phyloP scores from a whole-genome alignment of 2,113 vertebrate species.

The Rattus norvegicus region DNA sequence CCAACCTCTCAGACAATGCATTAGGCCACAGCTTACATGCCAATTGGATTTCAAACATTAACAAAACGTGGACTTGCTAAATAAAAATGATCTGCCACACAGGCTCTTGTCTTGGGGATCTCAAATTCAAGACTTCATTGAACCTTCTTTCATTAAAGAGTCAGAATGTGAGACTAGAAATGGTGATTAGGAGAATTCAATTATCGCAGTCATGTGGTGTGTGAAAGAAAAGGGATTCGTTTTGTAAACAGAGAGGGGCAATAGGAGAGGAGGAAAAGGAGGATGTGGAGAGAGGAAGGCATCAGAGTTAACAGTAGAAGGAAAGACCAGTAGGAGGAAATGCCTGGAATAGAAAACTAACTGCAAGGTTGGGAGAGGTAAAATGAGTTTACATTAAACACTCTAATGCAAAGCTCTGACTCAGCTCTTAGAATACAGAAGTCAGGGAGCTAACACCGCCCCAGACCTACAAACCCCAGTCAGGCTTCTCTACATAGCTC shows the following conservation, averaged over 20 bases:
- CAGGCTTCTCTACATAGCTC: not conserved
- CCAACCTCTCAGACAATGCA: not conserved
- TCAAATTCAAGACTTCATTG: not conserved
- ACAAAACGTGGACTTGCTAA: not conserved
- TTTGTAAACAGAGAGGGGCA: not conserved
- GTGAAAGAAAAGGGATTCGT: not conserved
- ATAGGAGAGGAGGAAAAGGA: no score
- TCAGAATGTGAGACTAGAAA: not conserved
- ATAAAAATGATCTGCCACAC: not conserved
- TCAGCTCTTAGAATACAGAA: not conserved
- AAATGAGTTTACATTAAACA: not conserved
- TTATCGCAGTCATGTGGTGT: not conserved
- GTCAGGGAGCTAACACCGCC: not conserved
- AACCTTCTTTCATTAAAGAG: not conserved
- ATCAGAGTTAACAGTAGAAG: not conserved
- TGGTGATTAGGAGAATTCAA: not conserved
- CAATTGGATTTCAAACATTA: not conserved
- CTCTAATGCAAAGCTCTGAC: not conserved
- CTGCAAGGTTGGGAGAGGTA: not conserved
- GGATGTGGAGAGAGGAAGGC: not conserved
- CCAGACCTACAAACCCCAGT: not conserved
- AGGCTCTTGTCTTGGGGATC: not conserved
- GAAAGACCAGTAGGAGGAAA: not conserved
- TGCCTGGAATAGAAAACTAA: not conserved
- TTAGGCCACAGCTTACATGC: not conserved